A percentile compares a stretch with the other conserved stretches of the same genome.
These are phyloP conservation scores for Gyps fulvus DNA, from an alignment of 2,113 vertebrate genomes.

Conservation along the genomic window DNA sequence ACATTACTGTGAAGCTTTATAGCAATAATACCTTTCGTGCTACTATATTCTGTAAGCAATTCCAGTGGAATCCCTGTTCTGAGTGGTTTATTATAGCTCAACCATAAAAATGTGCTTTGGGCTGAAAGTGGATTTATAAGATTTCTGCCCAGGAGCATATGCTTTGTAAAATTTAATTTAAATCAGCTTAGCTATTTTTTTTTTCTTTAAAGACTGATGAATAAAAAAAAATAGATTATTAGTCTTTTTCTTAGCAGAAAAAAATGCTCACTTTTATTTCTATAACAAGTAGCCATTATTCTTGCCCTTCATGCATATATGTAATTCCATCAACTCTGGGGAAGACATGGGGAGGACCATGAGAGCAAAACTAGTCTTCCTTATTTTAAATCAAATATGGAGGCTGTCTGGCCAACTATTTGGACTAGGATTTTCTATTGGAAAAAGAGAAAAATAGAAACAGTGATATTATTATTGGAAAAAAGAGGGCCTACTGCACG, in stretches of 20 bases:
- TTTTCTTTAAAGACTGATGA: not conserved
- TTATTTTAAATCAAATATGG: not conserved
- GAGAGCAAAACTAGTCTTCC: not conserved
- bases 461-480: not conserved
- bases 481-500: not conserved
- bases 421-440: not conserved
- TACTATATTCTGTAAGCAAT: constrained; percentile 43
- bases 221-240: constrained; percentile 9
- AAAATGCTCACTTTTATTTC: not conserved
- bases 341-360: not conserved
- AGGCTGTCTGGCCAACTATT: not conserved
- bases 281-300: not conserved
- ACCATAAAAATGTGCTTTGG: constrained; percentile 59
- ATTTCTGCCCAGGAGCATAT: constrained; percentile 39
- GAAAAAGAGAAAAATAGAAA: not conserved
- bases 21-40: constrained; percentile 25
- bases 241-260: not conserved
- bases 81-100: constrained; percentile 37
- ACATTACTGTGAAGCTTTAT: not conserved
- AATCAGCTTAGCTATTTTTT: constrained; percentile 49
- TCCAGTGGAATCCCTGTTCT: constrained; percentile 44
- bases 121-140: constrained; percentile 50
- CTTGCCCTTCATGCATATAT: not conserved
- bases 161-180: constrained; percentile 67
- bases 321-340: not conserved